These are phyloP conservation scores for Pygocentrus nattereri DNA, from an alignment of 2,797 vertebrate species.

Conservation along the genomic window DNA sequence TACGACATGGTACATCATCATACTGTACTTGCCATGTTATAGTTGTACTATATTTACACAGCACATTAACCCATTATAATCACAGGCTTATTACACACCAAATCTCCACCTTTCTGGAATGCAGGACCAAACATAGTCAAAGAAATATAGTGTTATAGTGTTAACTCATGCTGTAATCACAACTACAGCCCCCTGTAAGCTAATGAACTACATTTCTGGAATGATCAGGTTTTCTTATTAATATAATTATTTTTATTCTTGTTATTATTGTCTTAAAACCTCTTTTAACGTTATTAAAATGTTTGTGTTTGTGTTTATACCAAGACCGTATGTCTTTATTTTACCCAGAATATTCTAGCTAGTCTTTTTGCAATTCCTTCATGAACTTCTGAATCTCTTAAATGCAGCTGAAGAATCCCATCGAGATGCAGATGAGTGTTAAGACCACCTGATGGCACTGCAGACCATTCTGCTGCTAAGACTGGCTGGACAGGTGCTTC, in stretches of 20 bases:
- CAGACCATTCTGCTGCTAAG: constrained; percentile 11
- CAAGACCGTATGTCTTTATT: neutral
- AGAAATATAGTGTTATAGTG: neutral
- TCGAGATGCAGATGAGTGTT: neutral
- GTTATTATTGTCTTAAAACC: neutral
- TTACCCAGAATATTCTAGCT: neutral
- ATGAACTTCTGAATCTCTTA: too few relatives aligned
- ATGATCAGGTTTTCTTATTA: neutral
- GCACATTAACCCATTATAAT: too few relatives aligned
- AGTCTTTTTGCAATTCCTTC: neutral
- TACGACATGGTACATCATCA: too few relatives aligned
- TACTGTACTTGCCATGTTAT: too few relatives aligned
- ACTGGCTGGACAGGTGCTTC: too few relatives aligned
- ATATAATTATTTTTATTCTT: neutral
- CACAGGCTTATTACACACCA: too few relatives aligned
- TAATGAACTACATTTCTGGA: neutral
- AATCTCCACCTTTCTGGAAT: neutral
- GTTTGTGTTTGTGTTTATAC: neutral
- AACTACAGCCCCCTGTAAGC: neutral
- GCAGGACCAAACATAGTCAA: neutral
- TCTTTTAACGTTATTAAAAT: neutral
- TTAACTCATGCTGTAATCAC: neutral
- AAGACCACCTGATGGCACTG: constrained; percentile 23
- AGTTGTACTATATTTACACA: too few relatives aligned
- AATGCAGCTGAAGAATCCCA: neutral